Conservation (phyloP, 1,140 invertebrate genomes). For the fruit fly (Drosophila melanogaster) region DNA sequence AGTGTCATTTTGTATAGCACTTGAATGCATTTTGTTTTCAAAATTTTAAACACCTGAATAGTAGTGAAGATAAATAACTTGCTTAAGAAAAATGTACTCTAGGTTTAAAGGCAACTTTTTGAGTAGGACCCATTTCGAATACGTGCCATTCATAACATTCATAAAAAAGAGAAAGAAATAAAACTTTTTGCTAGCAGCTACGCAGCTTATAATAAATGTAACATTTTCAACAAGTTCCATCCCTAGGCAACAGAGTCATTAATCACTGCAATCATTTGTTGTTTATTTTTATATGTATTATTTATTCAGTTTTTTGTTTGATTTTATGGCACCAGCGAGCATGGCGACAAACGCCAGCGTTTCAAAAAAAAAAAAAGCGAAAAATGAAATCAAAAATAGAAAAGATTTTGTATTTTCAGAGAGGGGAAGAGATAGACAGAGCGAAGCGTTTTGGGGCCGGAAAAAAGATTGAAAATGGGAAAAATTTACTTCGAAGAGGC, state of each 20-base stretch:
- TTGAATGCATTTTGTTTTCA: no score
- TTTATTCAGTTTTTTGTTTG: constrained; percentile 42
- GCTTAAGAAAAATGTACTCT: neutral
- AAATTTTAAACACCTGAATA: no score
- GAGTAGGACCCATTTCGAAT: neutral
- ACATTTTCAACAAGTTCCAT: constrained; percentile 34
- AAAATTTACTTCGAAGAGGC: constrained; percentile 34
- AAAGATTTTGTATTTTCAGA: constrained; percentile 14
- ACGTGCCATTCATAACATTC: constrained; percentile 2
- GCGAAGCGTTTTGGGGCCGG: constrained; percentile 10
- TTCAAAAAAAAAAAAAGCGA: constrained; percentile 27
- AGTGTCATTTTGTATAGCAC: neutral
- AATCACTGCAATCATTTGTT: constrained; percentile 65
- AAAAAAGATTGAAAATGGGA: neutral
- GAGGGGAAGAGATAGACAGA: constrained; percentile 19
- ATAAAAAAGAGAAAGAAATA: neutral
- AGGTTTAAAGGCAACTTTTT: neutral
- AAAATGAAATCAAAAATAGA: constrained; percentile 43
- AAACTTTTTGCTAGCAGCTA: neutral
- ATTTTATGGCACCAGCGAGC: constrained; percentile 53
- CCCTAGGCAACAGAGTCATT: constrained; percentile 50
- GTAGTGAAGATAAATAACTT: no score
- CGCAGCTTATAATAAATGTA: constrained; percentile 24
- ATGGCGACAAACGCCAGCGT: constrained; percentile 55
- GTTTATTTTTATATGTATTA: constrained; percentile 66